Evolutionary conservation across 37 sponge, comb jelly and placozoan genomes (phyloP), one percentile per base, ranked within the genome.

Genomic region (Ianthella basta): DNA sequence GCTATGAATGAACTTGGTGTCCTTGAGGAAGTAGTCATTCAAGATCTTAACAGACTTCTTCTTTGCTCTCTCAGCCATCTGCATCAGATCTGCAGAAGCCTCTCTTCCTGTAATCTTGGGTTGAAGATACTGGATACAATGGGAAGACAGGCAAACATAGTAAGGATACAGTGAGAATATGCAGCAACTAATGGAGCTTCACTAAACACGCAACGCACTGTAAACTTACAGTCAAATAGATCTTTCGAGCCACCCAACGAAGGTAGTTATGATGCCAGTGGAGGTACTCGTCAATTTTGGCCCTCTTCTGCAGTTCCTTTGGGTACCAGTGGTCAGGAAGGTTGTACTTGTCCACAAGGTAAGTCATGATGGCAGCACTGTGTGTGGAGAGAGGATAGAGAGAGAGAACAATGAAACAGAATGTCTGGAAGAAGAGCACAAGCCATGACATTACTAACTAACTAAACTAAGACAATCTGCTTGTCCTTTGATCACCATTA

Each of bases 291-390:
- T 93, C 90, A 68, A 93, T 85, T 21, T 56, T 83, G 13, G 87
- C 82, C 68, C 87, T 79, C 39, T 18, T 35, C 59, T 87, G 80
- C 20, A 83, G 66, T 56, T 89, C 90, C 37, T 60, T 83, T 0
- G 93, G 93, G 59, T 93, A 93, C 93, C 93, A 93, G 78, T 93
- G 87, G 77, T 92, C 84, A 66, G 89, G 80, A 15, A 80, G 41
- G 32, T 84, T 81, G 84, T 93, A 69, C 59, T 93, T 93, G 35
- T 72, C 39, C 15, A 70, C 68, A 63, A 93, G 55, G 64, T 93
- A 89, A 23, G 83, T 64, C 41, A 93, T 38, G n/a, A 93, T 93
- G 27, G 93, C 90, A 66, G 56, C 70, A 64, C 93, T 92, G 53
- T 15, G 30, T 0, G 29, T 29, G 74, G 4, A 6, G 63, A 61